A percentile compares a stretch with the other conserved stretches of the same genome.
Evolutionary conservation across 2,888 invertebrate species (phyloP).

Genomic region (Mechanitis messenoides): DNA sequence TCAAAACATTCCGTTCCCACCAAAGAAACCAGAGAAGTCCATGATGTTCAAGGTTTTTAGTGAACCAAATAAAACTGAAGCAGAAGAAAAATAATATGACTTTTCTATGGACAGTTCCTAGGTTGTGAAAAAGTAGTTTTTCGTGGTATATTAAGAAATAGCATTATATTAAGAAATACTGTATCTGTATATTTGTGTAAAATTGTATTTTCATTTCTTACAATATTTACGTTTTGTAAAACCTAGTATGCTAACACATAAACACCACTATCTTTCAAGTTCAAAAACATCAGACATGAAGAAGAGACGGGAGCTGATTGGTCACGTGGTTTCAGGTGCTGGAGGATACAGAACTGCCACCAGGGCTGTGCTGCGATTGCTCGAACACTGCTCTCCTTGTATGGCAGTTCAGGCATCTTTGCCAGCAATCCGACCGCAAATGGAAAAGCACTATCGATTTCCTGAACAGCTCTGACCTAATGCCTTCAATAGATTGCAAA

Average conservation of each 20-base stretch:
- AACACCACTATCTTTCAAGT: not conserved
- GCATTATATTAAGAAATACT: no score
- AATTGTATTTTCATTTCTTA: constrained; percentile 1
- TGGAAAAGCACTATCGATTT: constrained; percentile 44
- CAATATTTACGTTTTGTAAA: not conserved
- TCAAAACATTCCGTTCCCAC: constrained; percentile 29
- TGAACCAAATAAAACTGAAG: constrained; percentile 7
- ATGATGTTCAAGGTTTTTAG: constrained; percentile 18
- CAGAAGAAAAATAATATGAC: constrained; percentile 12
- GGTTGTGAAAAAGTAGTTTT: no score
- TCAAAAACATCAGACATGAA: constrained; percentile 10
- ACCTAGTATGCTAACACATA: not conserved
- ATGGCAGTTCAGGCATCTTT: constrained; percentile 45
- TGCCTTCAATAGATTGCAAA: constrained; percentile 38
- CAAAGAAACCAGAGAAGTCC: constrained; percentile 11
- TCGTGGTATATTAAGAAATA: no score
- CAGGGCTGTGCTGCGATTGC: constrained; percentile 52
- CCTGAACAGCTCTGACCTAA: constrained; percentile 34
- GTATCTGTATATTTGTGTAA: constrained; percentile 10
- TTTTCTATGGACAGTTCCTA: no score
- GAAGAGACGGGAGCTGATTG: constrained; percentile 54
- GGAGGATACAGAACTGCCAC: constrained; percentile 49
- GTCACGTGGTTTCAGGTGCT: constrained; percentile 66
- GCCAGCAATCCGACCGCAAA: constrained; percentile 41
- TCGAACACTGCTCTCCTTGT: constrained; percentile 44